phyloP scores from a whole-genome alignment of 1,140 invertebrate genomes.

The Ectropis grisescens region DNA sequence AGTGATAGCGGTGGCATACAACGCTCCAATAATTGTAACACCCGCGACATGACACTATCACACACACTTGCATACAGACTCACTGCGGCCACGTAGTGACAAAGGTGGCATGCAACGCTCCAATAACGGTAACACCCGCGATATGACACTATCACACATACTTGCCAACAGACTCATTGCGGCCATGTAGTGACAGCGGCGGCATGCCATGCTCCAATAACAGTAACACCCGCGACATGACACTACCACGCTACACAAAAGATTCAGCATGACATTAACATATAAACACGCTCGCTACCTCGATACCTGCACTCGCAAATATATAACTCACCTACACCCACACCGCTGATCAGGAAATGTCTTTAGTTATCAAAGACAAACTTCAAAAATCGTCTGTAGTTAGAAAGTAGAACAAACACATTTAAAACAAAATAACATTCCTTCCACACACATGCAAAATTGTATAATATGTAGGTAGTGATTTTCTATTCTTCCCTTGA shows the following conservation, averaged over 20 bases:
- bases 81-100: conserved; percentile 75
- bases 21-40: conserved; percentile 81
- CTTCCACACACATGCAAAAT: too few species aligned
- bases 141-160: conserved; percentile 11
- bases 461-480: too few species aligned
- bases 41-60: conserved; percentile 14
- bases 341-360: too few species aligned
- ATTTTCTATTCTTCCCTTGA: too few species aligned
- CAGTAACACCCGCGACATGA: conserved; percentile 72
- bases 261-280: too few species aligned
- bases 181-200: conserved; percentile 69
- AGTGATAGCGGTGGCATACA: conserved; percentile 68
- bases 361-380: too few species aligned
- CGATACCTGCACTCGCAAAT: too few species aligned
- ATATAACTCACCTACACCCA: too few species aligned
- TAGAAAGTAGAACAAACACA: too few species aligned
- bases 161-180: conserved; percentile 1
- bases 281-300: too few species aligned
- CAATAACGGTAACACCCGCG: conserved; percentile 80
- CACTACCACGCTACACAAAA: conserved; percentile 12
- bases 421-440: too few species aligned
- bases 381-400: too few species aligned
- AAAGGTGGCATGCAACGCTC: conserved; percentile 75
- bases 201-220: conserved; percentile 80
- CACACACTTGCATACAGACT: conserved; percentile 3